Percentiles rank a stretch among this genome's conserved stretches.
Evolutionary conservation across 2,797 vertebrate genomes (phyloP).

Genomic region (Trichosurus vulpecula): DNA sequence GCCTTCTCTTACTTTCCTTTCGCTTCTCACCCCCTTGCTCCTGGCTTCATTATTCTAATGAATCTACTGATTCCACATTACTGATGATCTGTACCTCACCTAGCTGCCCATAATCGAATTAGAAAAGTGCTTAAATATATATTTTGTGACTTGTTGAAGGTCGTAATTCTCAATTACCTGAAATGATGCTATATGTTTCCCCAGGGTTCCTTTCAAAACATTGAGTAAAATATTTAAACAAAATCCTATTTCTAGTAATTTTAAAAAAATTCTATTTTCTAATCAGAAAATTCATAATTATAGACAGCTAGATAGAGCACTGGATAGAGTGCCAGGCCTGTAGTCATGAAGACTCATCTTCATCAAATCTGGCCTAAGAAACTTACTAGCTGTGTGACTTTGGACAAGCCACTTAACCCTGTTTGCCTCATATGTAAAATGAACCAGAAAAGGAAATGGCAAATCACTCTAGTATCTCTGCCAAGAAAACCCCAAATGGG

Average conservation of each 20-base stretch:
- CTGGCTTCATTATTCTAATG: too few species aligned
- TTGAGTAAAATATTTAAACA: too few species aligned
- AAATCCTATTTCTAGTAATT: neutral
- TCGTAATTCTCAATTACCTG: too few species aligned
- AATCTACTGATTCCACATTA: neutral
- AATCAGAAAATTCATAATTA: neutral
- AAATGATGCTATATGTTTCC: too few species aligned
- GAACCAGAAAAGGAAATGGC: neutral
- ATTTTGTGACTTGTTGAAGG: too few species aligned
- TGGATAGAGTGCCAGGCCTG: neutral
- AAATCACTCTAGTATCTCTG: neutral
- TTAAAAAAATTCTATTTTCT: neutral
- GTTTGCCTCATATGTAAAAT: neutral
- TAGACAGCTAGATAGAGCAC: neutral
- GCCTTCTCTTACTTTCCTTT: neutral
- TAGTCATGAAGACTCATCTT: neutral
- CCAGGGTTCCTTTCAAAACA: too few species aligned
- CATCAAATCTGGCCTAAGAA: neutral
- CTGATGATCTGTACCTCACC: neutral
- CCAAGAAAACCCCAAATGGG: neutral
- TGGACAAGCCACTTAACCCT: neutral
- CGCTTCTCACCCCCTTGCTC: neutral
- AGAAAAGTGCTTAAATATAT: too few species aligned
- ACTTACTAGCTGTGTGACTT: neutral
- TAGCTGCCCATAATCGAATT: too few species aligned